These are phyloP conservation scores for Plagodis pulveraria DNA, from an alignment of 2,888 invertebrate genomes.

Conservation along the genomic window DNA sequence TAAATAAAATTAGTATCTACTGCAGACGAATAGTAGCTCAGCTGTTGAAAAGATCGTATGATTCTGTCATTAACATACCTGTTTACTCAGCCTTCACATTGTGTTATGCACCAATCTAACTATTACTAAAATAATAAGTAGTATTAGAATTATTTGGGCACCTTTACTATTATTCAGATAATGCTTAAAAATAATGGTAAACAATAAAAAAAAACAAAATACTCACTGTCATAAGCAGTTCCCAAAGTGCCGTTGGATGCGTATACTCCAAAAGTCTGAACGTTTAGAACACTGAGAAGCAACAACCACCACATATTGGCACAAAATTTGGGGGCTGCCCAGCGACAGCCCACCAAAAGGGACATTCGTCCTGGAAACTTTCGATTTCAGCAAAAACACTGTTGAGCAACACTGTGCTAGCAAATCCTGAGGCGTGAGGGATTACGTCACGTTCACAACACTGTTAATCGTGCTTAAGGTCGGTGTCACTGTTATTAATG, in stretches of 20 bases:
- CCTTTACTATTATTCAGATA: conserved; percentile 8
- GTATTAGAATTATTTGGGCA: neutral
- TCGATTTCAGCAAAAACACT: conserved; percentile 74
- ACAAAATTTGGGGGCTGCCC: conserved; percentile 82
- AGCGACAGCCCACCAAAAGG: conserved; percentile 82
- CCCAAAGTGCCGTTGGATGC: conserved; percentile 64
- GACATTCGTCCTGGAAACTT: conserved; percentile 78
- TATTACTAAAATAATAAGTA: neutral
- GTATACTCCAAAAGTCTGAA: conserved; percentile 70
- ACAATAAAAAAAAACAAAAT: conserved; percentile 31
- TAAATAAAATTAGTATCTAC: conserved; percentile 51
- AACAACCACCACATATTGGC: conserved; percentile 83
- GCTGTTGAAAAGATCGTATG: conserved; percentile 49
- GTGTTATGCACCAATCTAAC: conserved; percentile 4
- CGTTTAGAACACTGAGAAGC: conserved; percentile 75
- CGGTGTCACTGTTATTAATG: conserved; percentile 66
- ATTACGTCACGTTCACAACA: conserved; percentile 62
- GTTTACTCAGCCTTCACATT: conserved; percentile 41
- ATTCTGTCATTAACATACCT: conserved; percentile 41
- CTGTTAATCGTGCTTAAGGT: conserved; percentile 51
- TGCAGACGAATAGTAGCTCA: conserved; percentile 44
- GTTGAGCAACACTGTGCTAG: conserved; percentile 58
- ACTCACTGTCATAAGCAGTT: conserved; percentile 69
- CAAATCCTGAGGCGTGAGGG: conserved; percentile 47
- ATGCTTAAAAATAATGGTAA: conserved; percentile 25